Evolutionary conservation across 2,113 vertebrate genomes (phyloP).

Genomic region (Lophura nycthemera): DNA sequence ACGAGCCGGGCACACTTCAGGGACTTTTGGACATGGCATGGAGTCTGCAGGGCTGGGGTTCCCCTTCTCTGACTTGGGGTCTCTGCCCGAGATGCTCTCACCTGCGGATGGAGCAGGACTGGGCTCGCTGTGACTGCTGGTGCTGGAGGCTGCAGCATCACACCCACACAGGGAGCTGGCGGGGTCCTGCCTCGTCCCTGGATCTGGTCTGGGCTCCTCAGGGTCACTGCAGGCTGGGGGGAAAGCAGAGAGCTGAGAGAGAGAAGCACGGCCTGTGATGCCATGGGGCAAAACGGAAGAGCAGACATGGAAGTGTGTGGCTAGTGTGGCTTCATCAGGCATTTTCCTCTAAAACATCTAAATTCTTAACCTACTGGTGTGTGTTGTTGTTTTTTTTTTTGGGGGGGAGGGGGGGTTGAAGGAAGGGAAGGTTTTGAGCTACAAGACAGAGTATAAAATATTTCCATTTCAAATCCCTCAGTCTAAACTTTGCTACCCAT

Average conservation of each 20-base stretch:
- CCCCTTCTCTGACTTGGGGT: accelerated
- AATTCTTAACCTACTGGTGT: neutral
- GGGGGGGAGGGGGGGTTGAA: too few relatives aligned
- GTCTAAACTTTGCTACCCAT: neutral
- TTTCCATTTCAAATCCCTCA: neutral
- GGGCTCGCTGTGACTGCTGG: accelerated
- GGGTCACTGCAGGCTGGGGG: neutral
- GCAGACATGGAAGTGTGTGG: accelerated
- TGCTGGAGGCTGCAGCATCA: accelerated
- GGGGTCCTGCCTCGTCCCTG: accelerated
- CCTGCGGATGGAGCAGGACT: accelerated
- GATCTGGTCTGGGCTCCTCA: neutral
- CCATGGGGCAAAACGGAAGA: neutral
- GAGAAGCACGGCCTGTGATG: neutral
- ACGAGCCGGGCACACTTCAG: neutral
- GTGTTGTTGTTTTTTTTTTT: neutral
- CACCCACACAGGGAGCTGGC: accelerated
- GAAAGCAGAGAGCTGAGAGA: neutral
- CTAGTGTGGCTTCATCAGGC: neutral
- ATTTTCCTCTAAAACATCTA: neutral
- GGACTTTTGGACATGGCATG: neutral
- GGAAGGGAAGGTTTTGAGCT: neutral
- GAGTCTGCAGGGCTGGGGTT: neutral
- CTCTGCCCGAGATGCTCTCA: neutral
- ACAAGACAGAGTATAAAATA: neutral